Base-by-base conservation (phyloP, 2,797 vertebrate species). In the Neosilurus mollespiculum region DNA sequence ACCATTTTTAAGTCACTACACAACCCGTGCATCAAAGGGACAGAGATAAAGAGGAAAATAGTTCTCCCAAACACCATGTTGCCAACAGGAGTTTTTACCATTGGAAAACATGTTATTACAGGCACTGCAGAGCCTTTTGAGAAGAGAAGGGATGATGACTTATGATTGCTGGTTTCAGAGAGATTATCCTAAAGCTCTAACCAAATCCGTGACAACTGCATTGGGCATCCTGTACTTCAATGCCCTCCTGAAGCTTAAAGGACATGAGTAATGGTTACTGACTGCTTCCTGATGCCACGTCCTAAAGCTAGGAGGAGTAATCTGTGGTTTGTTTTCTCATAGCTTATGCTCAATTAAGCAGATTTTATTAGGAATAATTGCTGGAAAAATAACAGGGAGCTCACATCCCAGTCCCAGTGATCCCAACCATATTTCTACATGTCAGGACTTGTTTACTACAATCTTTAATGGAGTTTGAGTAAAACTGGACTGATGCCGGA, bases 351-450 rank as follows among this genome's bases (percentile, higher is more conserved):
- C 79, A 87, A 83, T 59, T 73, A 84, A 87, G 84, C 77, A 84
- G 66, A 85, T 81, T 87, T 88, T 88, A 88, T 88, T 87, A 89
- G 84, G 70, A 61, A 83, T 81, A 86, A 85, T 86, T 86, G 83
- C 83, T 82, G 78, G 83, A 85, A 87, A 89, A 84, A 87, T 81
- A 88, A 87, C 84, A 67, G 73, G 76, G 86, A 78, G 73, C 67
- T 81, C 79, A 78, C 81, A 79, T 86, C 56, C 14, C 62, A 62
- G 59, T 64, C 80, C 75, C 83, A 83, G n/a, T 43, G 69, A 85
- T 71, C 86, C 62, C 53, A 56, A 88, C 81, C 78, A 81, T 70
- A 88, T 76, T 78, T 86, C 64, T 84, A 73, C 78, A 83, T 81
- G 75, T 81, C 54, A 5, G 75, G 69, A 54, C 87, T 81, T 86